These are phyloP conservation scores for Egretta garzetta DNA, from an alignment of 2,113 vertebrate species.

Conservation along the genomic window DNA sequence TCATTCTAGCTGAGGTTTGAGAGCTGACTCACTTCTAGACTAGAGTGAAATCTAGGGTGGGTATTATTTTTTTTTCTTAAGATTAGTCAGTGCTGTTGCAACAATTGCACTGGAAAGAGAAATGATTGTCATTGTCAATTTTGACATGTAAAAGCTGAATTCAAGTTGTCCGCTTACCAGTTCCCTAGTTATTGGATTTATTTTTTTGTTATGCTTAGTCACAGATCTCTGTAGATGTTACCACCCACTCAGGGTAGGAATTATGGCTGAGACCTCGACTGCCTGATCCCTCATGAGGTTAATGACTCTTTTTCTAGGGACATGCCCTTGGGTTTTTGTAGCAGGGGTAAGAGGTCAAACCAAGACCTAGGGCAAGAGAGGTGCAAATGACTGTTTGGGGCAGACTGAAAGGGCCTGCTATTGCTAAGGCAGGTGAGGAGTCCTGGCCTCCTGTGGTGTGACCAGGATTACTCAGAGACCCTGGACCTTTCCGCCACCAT, in stretches of 20 bases:
- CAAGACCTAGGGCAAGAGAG: neutral
- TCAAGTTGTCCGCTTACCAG: conserved; percentile 9
- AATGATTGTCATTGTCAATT: neutral
- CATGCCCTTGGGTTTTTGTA: neutral
- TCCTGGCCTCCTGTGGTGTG: neutral
- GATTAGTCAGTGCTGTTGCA: neutral
- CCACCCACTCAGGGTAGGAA: neutral
- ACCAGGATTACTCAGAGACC: neutral
- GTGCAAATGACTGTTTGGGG: neutral
- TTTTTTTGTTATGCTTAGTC: neutral
- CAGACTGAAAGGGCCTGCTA: neutral
- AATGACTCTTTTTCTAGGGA: neutral
- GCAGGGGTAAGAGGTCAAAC: neutral
- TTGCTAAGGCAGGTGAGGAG: neutral
- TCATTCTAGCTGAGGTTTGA: conserved; percentile 39
- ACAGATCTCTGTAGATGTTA: neutral
- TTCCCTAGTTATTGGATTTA: neutral
- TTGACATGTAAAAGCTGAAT: conserved; percentile 8
- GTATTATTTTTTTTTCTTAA: neutral
- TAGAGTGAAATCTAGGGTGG: conserved; percentile 15
- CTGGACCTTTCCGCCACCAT: neutral
- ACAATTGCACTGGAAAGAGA: neutral
- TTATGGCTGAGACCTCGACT: neutral
- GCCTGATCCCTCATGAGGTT: accelerated
- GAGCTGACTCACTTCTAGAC: conserved; percentile 44